phyloP scores from a whole-genome alignment of 2,797 vertebrate species.

The Liparis tanakae region DNA sequence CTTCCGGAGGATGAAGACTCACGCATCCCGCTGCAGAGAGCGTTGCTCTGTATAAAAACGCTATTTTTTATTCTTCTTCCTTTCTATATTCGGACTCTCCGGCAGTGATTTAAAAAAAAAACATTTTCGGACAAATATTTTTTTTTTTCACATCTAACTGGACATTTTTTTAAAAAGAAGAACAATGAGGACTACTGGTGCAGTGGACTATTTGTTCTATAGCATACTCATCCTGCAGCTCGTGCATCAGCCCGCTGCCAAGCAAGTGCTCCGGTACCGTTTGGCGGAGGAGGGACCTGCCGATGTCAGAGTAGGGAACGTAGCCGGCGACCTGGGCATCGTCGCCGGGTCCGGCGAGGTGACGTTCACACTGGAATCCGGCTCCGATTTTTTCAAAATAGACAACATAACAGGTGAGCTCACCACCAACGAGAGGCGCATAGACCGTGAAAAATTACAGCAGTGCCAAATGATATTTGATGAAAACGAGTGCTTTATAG shows the following conservation, averaged over 20 bases:
- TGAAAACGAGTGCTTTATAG: constrained; percentile 97
- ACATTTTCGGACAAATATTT: constrained; percentile 16
- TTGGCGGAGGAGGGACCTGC: constrained; percentile 95
- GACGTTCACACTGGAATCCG: constrained; percentile 97
- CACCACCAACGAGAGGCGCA: constrained; percentile 94
- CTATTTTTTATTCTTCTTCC: constrained; percentile 15
- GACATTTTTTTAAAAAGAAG: constrained; percentile 44
- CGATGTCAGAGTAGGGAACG: constrained; percentile 95
- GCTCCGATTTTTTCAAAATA: constrained; percentile 98
- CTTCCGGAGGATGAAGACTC: constrained; percentile 77
- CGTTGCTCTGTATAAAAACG: constrained; percentile 53
- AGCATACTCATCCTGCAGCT: constrained; percentile 88
- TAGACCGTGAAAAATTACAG: constrained; percentile 97
- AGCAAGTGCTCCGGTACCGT: constrained; percentile 95
- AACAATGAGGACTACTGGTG: constrained; percentile 86
- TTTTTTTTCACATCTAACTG: constrained; percentile 35
- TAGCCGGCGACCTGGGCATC: constrained; percentile 94
- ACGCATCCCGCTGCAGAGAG: constrained; percentile 66
- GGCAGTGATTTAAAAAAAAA: constrained; percentile 28
- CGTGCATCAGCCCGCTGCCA: constrained; percentile 90
- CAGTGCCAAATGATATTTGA: constrained; percentile 99
- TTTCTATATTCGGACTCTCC: constrained; percentile 32
- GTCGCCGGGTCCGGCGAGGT: constrained; percentile 94
- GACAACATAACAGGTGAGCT: constrained; percentile 99
- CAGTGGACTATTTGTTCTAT: constrained; percentile 88